Evolutionary conservation across 2,888 invertebrate species (phyloP), one percentile per base, ranked within the genome.

Genomic region (Agonopterix subpropinquella): DNA sequence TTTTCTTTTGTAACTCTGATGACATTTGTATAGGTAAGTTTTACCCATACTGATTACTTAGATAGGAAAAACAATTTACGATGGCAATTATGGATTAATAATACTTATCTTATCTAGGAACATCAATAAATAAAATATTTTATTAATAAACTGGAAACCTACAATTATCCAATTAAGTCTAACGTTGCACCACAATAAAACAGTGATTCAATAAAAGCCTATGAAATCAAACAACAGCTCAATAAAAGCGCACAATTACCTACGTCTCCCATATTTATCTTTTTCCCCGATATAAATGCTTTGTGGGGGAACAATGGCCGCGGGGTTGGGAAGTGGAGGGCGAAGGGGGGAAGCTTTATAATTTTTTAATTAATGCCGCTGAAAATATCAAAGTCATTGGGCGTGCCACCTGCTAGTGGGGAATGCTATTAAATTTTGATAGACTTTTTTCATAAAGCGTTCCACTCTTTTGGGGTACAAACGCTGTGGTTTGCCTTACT

Each of bases 371-470:
- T 88, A 89, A 88, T 85, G 64, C 77, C 71, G 75, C 72, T 74
- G 79, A 81, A 88, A 89, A 89, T 86, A 88, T 88, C 87, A 87
- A 88, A 89, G 88, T 89, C 88, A 88, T 79, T 73, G 77, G 65
- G 61, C 66, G 66, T 64, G 67, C 67, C 64, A 65, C 71, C 69
- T 65, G 68, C 74, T 83, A 82, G 82, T 80, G 70, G 74, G 67
- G 73, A 79, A 75, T 77, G 78, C 70, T 77, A 76, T 81, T 80
- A 75, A 76, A 73, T 68, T 77, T 76, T 74, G 65, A 72, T 74
- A 71, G 72, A 72, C 69, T 67, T 73, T 74, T 75, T 71, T 66
- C 67, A 73, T 73, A 79, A 78, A 80, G 77, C 73, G 69, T 72
- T 75, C 70, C 73, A 56, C 58, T 60, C 61, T 68, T 73, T 68